These are phyloP conservation scores for Cactoblastis cactorum DNA, from an alignment of 2,888 invertebrate species.

Conservation along the genomic window DNA sequence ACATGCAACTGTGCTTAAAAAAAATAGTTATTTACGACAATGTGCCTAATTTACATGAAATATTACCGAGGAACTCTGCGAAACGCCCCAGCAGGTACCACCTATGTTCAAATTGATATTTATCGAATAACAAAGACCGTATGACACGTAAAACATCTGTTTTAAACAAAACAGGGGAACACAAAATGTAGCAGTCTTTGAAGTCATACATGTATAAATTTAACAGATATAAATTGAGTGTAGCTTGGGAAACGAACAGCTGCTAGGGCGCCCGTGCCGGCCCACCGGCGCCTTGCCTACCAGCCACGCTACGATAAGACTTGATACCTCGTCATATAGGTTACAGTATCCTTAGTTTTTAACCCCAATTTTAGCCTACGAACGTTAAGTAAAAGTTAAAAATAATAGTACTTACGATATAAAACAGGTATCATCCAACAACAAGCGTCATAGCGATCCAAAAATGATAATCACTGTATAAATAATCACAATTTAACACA, in stretches of 20 bases:
- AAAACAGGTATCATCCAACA: constrained; percentile 74
- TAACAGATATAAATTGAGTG: not conserved
- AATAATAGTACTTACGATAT: constrained; percentile 57
- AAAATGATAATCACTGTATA: constrained; percentile 69
- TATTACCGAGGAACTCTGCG: not conserved
- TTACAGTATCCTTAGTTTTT: constrained; percentile 47
- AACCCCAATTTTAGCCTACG: constrained; percentile 30
- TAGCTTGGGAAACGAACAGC: constrained; percentile 40
- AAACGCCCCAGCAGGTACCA: not conserved
- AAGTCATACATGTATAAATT: not conserved
- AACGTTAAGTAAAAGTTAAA: constrained; percentile 26
- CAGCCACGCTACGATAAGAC: constrained; percentile 47
- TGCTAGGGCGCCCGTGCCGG: constrained; percentile 37
- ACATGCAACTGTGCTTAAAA: not conserved
- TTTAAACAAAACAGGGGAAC: constrained; percentile 14
- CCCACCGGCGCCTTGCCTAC: constrained; percentile 36
- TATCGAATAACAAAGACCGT: constrained; percentile 7
- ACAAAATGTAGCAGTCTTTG: not conserved
- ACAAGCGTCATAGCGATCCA: constrained; percentile 68
- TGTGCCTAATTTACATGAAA: not conserved
- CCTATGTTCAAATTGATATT: not conserved
- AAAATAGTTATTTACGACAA: not conserved
- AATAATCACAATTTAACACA: constrained; percentile 76
- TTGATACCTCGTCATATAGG: constrained; percentile 57
- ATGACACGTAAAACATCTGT: constrained; percentile 18